Conservation (phyloP, 2,888 invertebrate species). For the Litoditis marina region DNA sequence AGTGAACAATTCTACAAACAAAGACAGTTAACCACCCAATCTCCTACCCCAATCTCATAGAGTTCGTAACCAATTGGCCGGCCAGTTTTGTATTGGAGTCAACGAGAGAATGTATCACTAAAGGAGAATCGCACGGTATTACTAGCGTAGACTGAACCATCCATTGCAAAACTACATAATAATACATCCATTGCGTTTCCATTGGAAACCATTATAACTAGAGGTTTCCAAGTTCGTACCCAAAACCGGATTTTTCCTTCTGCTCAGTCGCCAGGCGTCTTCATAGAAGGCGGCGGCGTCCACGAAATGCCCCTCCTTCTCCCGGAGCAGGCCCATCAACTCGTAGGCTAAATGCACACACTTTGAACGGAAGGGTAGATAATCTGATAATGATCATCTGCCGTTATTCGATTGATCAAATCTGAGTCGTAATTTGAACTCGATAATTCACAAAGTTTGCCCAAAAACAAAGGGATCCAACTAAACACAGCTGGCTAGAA, state of each 20-base stretch:
- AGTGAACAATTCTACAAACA: too few species aligned
- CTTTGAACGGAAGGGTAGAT: not conserved
- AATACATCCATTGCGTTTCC: too few species aligned
- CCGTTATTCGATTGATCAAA: too few species aligned
- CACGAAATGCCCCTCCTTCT: conserved; percentile 85
- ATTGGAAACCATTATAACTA: too few species aligned
- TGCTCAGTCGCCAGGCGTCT: conserved; percentile 81
- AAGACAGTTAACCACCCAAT: not conserved
- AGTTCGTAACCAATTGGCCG: too few species aligned
- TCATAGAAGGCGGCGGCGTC: conserved; percentile 80
- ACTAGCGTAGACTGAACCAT: too few species aligned
- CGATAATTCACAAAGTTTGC: too few species aligned
- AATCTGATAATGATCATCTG: not conserved
- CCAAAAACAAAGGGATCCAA: too few species aligned
- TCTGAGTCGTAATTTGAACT: too few species aligned
- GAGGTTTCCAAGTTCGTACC: conserved; percentile 66
- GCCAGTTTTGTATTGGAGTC: not conserved
- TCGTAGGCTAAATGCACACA: conserved; percentile 73
- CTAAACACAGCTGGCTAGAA: too few species aligned
- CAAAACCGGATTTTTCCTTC: conserved; percentile 77
- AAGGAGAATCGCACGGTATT: too few species aligned
- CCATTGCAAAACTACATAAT: too few species aligned
- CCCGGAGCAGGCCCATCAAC: conserved; percentile 78
- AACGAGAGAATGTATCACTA: not conserved
- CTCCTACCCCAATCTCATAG: not conserved